Evolutionary conservation across 2,797 vertebrate genomes (phyloP), one percentile per base, ranked within the genome.

Genomic region (Meriones psammophilus): DNA sequence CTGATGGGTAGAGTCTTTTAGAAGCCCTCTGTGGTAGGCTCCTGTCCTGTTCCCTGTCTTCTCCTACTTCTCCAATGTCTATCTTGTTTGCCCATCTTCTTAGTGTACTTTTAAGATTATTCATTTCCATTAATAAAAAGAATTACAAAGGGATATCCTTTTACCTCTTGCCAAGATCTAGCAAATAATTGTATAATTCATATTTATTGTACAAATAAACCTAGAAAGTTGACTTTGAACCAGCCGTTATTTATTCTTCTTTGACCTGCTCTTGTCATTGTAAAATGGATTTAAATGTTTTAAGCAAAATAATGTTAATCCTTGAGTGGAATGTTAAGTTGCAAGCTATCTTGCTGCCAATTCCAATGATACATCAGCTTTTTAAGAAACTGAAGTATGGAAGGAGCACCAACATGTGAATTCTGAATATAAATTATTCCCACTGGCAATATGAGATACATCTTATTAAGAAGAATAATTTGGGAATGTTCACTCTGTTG

Each of bases 241-340:
- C 8, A 90, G n/a, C 2, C 78, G 76, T 76, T 89, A 92, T 94
- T 96, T 71, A 58, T 69, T 3, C 42, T 46, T 92, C 26, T 17
- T 66, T 68, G 13, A 56, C 30, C 74, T 50, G 83, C 73, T 93
- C 18, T 86, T 33, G 28, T 89, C 86, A 91, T 20, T 89, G 62
- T 88, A 92, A 94, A 91, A 89, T 84, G 28, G 8, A 71, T 91
- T 96, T 83, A 88, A 88, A 94, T 86, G 8, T 90, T 95, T 96
- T 87, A 58, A 91, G 56, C 1, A 12, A 95, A 95, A 87, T 30
- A 91, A 77, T 87, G 24, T 13, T 91, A 60, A 89, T 89, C 30
- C 36, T 83, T 92, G 30, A 90, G n/a, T 26, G 92, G 20, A 94
- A 92, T 24, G 30, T 18, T 14, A 94, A 96, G 90, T 39, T 9